A percentile compares a stretch with the other conserved stretches of the same genome.
Evolutionary conservation across 2,113 vertebrate genomes (phyloP).

Genomic region (Galemys pyrenaicus): DNA sequence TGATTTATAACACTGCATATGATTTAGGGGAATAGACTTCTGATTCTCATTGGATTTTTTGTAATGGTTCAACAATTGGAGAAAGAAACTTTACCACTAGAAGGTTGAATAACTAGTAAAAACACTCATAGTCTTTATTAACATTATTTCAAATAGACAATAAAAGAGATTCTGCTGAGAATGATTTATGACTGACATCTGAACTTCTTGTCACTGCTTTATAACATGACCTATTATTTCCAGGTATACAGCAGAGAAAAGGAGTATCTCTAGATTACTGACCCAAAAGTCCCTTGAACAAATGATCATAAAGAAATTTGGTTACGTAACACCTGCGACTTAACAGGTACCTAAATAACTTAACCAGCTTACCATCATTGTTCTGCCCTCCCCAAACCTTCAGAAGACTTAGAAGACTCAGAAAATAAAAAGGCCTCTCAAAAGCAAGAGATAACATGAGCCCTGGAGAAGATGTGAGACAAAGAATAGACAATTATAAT

Average conservation of each 20-base stretch:
- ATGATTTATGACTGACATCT: not conserved
- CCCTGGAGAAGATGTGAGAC: not conserved
- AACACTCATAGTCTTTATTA: not conserved
- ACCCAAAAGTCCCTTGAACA: conserved; percentile 8
- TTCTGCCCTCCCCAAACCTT: not conserved
- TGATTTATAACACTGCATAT: too few relatives aligned
- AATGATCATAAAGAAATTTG: not conserved
- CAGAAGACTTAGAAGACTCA: not conserved
- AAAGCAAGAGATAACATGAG: not conserved
- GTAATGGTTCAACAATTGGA: not conserved
- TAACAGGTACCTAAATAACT: not conserved
- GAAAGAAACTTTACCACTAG: not conserved
- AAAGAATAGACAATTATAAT: not conserved
- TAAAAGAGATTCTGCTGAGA: conserved; percentile 18
- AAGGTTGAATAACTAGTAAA: not conserved
- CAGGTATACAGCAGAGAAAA: not conserved
- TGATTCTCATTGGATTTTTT: not conserved
- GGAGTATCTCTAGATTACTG: not conserved
- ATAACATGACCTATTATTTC: conserved; percentile 11
- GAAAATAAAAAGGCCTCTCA: not conserved
- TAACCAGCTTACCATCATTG: not conserved
- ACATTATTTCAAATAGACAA: not conserved
- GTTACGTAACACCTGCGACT: not conserved
- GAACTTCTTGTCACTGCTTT: not conserved
- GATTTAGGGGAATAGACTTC: not conserved